These are phyloP conservation scores for Ceratina japonica DNA, from an alignment of 1,140 invertebrate species.

Conservation along the genomic window DNA sequence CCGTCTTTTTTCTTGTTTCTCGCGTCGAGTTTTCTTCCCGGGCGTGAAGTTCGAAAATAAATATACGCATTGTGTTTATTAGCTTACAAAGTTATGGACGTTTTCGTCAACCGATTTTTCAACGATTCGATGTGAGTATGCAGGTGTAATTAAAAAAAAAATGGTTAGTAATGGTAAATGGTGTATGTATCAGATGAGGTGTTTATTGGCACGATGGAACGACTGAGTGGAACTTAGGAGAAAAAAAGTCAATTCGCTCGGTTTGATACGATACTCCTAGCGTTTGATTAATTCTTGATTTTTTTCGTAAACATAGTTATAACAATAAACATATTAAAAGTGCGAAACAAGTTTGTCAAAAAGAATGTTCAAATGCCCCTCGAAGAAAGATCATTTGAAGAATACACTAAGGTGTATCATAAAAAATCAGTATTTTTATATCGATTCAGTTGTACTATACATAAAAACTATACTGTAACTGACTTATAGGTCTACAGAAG, in stretches of 20 bases:
- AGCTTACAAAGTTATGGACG: constrained; percentile 18
- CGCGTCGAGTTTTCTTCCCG: constrained; percentile 5
- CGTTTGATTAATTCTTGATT: background rate
- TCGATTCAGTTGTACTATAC: constrained; percentile 18
- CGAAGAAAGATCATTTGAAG: background rate
- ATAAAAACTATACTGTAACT: constrained; percentile 30
- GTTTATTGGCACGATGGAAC: constrained; percentile 34
- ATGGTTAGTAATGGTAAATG: no score
- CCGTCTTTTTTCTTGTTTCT: constrained; percentile 22
- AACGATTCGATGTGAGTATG: constrained; percentile 11
- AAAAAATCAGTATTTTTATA: constrained; percentile 42
- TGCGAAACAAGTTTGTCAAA: background rate
- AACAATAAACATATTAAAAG: constrained; percentile 16
- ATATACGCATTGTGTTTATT: background rate
- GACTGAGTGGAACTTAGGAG: constrained; percentile 17
- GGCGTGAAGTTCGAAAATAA: constrained; percentile 19
- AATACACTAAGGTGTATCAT: background rate
- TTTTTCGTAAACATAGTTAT: background rate
- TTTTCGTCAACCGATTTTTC: background rate
- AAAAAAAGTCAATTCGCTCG: constrained; percentile 18
- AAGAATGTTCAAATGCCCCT: background rate
- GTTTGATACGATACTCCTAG: background rate
- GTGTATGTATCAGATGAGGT: background rate
- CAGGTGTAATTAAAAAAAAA: background rate
- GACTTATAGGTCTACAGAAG: background rate